Evolutionary conservation across 1,140 invertebrate species (phyloP).

Genomic region (Magallana gigas): DNA sequence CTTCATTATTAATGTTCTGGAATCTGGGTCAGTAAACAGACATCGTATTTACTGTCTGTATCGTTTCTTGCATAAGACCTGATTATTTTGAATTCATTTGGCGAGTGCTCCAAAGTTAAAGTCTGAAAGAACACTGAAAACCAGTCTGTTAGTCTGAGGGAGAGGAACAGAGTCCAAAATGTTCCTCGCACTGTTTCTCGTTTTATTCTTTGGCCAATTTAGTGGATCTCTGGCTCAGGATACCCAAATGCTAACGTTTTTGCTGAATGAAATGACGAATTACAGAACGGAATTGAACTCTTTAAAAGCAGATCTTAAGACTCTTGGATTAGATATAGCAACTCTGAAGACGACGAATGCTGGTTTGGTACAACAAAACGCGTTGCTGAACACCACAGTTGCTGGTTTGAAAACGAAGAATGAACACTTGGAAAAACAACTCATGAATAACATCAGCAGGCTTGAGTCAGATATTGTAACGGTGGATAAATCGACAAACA

Average conservation of each 20-base stretch:
- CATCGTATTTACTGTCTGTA: no score
- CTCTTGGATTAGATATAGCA: background rate
- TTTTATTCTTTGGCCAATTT: background rate
- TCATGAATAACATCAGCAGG: background rate
- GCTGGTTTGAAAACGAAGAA: background rate
- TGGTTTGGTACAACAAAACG: background rate
- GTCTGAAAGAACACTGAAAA: no score
- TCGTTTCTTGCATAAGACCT: no score
- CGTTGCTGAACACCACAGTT: background rate
- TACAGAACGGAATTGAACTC: background rate
- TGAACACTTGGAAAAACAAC: background rate
- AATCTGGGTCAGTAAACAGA: no score
- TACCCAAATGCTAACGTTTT: background rate
- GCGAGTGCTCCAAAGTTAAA: no score
- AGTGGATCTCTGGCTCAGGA: background rate
- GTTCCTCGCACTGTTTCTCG: background rate
- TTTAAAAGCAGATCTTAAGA: background rate
- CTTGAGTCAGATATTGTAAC: background rate
- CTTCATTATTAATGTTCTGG: no score
- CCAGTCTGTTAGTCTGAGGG: no score
- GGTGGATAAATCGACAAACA: background rate
- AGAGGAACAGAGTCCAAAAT: no score
- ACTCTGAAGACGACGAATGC: background rate
- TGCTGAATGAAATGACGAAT: conserved; percentile 1
- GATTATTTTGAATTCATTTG: no score